phyloP scores from a whole-genome alignment of 2,888 invertebrate species.

The Bellardia bayeri region DNA sequence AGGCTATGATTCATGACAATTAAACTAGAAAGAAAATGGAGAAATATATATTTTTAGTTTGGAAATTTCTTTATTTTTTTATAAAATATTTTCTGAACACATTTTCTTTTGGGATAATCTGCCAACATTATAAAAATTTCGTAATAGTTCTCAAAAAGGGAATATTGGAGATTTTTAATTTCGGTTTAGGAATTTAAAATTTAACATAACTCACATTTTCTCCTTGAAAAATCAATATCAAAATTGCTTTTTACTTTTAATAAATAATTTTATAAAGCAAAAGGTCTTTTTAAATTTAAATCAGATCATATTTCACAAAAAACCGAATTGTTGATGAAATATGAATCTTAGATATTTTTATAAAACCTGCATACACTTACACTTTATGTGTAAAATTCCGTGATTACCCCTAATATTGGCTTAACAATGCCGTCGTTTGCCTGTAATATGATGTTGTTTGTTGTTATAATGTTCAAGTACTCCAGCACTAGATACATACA shows the following conservation, averaged over 20 bases:
- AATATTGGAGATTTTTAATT: too few relatives aligned
- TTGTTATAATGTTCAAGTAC: constrained; percentile 30
- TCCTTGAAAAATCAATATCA: too few relatives aligned
- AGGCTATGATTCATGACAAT: too few relatives aligned
- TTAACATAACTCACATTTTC: too few relatives aligned
- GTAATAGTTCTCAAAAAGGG: too few relatives aligned
- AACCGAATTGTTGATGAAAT: constrained; percentile 15
- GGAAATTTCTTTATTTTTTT: too few relatives aligned
- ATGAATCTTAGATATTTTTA: neutral
- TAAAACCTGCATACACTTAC: neutral
- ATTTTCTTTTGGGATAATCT: too few relatives aligned
- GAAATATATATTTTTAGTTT: too few relatives aligned
- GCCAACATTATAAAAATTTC: too few relatives aligned
- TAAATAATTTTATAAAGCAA: neutral
- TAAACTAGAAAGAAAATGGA: too few relatives aligned
- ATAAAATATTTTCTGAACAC: too few relatives aligned
- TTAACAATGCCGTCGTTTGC: neutral
- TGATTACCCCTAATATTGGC: constrained; percentile 41
- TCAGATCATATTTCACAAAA: neutral
- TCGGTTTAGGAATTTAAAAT: too few relatives aligned
- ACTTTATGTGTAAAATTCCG: neutral
- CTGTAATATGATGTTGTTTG: constrained; percentile 25
- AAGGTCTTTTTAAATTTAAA: neutral
- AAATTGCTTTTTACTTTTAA: neutral
- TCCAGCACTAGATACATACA: constrained; percentile 24